Conservation (phyloP, 2,797 vertebrate species). For the Coilia nasus region DNA sequence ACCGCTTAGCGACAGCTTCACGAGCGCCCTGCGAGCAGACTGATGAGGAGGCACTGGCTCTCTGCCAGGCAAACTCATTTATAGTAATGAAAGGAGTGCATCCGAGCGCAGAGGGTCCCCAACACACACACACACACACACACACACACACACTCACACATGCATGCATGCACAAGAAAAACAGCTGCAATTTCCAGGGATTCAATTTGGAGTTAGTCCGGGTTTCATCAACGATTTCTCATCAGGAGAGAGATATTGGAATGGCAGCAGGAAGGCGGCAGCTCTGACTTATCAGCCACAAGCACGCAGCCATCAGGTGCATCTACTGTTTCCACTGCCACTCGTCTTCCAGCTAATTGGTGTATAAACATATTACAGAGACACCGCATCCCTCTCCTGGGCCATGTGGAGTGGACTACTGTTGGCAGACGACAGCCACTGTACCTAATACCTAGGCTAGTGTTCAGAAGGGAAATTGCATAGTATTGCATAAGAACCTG, state of each 20-base stretch:
- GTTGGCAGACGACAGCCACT: neutral
- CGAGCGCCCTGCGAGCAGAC: constrained; percentile 28
- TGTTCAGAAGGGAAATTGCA: neutral
- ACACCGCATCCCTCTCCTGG: neutral
- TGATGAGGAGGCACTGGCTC: constrained; percentile 53
- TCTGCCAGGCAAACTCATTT: constrained; percentile 71
- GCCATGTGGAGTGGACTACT: neutral
- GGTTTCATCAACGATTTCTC: constrained; percentile 43
- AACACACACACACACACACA: neutral
- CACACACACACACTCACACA: neutral
- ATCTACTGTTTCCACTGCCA: neutral
- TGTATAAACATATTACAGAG: neutral
- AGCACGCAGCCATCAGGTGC: constrained; percentile 1
- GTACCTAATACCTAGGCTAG: neutral
- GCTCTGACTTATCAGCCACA: neutral
- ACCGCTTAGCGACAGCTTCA: constrained; percentile 32
- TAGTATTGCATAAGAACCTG: neutral
- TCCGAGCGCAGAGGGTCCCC: constrained; percentile 59
- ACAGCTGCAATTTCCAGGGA: constrained; percentile 30
- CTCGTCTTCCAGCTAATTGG: neutral
- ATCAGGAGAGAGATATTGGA: constrained; percentile 21
- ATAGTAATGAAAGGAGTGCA: constrained; percentile 69
- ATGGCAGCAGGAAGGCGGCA: neutral
- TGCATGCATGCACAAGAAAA: constrained; percentile 18
- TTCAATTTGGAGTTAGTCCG: constrained; percentile 44